phyloP scores from a whole-genome alignment of 2,113 vertebrate genomes.

The Taurulus bubalis region DNA sequence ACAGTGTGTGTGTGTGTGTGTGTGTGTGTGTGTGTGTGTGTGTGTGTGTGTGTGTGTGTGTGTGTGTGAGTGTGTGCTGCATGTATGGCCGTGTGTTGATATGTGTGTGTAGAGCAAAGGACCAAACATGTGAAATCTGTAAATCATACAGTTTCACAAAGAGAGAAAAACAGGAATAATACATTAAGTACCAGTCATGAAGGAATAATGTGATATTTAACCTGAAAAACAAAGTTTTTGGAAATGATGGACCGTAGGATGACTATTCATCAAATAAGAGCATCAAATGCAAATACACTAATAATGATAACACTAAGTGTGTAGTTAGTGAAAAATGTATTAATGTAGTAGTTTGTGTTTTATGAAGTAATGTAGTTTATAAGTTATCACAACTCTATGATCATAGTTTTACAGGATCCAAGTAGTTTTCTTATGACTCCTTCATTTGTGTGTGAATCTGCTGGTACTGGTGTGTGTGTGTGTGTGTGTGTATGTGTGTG shows the following conservation, averaged over 20 bases:
- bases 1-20: neutral
- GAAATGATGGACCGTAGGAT: neutral
- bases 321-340: no score
- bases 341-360: neutral
- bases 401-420: neutral
- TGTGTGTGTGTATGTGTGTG: constrained; percentile 25
- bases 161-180: neutral
- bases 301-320: neutral
- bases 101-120: neutral
- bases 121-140: neutral
- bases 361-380: neutral
- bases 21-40: neutral
- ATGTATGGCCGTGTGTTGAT: neutral
- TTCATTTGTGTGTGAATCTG: constrained; percentile 8
- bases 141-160: neutral
- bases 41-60: neutral
- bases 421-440: neutral
- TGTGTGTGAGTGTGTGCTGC: neutral
- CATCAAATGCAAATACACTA: neutral
- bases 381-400: neutral
- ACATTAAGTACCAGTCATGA: neutral
- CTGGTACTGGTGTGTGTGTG: constrained; percentile 4
- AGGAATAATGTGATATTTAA: neutral
- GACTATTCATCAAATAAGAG: neutral
- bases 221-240: neutral